A percentile compares a stretch with the other conserved stretches of the same genome.
Conservation (phyloP, 1,140 invertebrate species). For the Homarus americanus region DNA sequence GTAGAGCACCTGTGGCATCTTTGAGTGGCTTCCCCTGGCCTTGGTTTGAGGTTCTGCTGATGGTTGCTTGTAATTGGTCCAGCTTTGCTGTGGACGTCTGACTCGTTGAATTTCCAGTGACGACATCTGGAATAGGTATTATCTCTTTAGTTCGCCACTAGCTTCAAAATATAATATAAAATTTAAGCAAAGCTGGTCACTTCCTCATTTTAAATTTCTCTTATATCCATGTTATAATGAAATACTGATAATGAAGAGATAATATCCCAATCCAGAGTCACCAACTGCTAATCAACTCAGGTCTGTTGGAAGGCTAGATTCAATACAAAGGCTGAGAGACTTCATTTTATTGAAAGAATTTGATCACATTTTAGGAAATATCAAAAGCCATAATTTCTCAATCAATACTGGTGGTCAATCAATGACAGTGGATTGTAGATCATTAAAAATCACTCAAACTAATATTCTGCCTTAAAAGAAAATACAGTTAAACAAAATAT, state of each 20-base stretch:
- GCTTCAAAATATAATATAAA: conserved; percentile 20
- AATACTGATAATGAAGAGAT: conserved; percentile 47
- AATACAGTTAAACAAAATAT: conserved; percentile 2
- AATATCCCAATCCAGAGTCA: conserved; percentile 68
- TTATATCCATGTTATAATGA: not conserved
- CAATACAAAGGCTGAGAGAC: conserved; percentile 38
- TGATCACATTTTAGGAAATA: conserved; percentile 37
- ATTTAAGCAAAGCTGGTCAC: conserved; percentile 11
- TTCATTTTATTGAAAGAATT: conserved; percentile 55
- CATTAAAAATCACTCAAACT: conserved; percentile 7
- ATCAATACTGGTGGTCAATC: conserved; percentile 35
- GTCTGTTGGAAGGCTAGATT: conserved; percentile 38
- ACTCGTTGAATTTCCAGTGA: conserved; percentile 41
- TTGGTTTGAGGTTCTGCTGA: conserved; percentile 30
- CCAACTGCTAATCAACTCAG: conserved; percentile 38
- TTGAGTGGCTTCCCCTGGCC: not conserved
- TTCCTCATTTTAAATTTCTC: not conserved
- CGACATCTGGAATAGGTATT: conserved; percentile 68
- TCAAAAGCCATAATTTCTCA: conserved; percentile 16
- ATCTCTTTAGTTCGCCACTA: conserved; percentile 59
- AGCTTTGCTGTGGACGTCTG: conserved; percentile 27
- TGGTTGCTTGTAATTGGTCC: conserved; percentile 27
- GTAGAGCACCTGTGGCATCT: conserved; percentile 11
- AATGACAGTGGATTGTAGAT: conserved; percentile 58
- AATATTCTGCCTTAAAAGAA: conserved; percentile 14